These are phyloP conservation scores for Diarsia brunnea DNA, from an alignment of 2,888 invertebrate genomes.

Conservation along the genomic window DNA sequence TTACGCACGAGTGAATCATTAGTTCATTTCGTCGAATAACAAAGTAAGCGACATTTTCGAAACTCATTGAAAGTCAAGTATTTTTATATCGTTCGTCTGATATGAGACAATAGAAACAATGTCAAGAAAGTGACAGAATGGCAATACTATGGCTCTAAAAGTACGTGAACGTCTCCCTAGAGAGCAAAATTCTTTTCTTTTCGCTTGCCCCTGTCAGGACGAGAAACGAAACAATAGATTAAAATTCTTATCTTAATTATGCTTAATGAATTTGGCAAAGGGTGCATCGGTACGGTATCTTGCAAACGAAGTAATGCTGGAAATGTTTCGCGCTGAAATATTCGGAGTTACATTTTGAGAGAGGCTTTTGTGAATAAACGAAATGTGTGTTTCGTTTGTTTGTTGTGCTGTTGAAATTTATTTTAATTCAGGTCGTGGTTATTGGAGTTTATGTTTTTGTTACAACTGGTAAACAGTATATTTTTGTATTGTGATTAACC, in stretches of 20 bases:
- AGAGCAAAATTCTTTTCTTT: conserved; percentile 12
- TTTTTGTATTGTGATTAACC: too few relatives aligned
- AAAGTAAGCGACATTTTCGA: conserved; percentile 8
- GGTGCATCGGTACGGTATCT: conserved; percentile 55
- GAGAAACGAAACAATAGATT: conserved; percentile 47
- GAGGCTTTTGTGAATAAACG: conserved; percentile 29
- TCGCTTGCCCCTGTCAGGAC: conserved; percentile 20
- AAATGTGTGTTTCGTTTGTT: conserved; percentile 33
- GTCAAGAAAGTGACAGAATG: conserved; percentile 37
- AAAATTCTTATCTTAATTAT: conserved; percentile 64
- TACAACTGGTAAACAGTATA: too few relatives aligned
- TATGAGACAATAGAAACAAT: conserved; percentile 18
- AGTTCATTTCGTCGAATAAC: conserved; percentile 9
- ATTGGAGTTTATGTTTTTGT: neutral
- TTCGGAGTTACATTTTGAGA: conserved; percentile 38
- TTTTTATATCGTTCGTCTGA: conserved; percentile 8
- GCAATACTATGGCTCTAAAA: conserved; percentile 20
- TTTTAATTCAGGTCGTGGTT: neutral
- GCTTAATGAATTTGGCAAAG: conserved; percentile 59
- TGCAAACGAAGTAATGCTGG: conserved; percentile 32
- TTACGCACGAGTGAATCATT: conserved; percentile 23
- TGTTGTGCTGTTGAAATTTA: conserved; percentile 9
- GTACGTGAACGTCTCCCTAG: neutral
- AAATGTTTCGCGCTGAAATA: conserved; percentile 49
- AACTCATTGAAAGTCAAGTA: conserved; percentile 21